A percentile compares a stretch with the other conserved stretches of the same genome.
phyloP scores from a whole-genome alignment of 2,888 invertebrate species.

The Meloe dianella region DNA sequence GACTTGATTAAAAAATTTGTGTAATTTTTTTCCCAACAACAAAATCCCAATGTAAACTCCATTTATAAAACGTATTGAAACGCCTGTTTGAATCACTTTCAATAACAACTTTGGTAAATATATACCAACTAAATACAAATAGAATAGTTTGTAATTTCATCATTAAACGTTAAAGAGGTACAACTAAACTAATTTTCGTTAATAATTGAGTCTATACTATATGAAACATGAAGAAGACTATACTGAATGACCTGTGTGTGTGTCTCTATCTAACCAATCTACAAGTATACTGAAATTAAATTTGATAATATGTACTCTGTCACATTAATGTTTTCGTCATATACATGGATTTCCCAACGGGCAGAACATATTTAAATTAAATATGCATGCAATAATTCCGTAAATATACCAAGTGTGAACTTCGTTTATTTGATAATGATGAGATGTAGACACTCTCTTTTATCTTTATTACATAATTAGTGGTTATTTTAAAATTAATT shows the following conservation, averaged over 20 bases:
- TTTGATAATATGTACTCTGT: conserved; percentile 37
- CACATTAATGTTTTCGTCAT: conserved; percentile 27
- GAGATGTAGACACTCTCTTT: not conserved
- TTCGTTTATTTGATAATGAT: not conserved
- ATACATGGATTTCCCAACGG: conserved; percentile 30
- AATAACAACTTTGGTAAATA: not conserved
- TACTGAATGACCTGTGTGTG: not conserved
- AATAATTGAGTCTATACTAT: not conserved
- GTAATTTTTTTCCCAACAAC: not conserved
- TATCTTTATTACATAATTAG: not conserved
- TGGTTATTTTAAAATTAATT: not conserved
- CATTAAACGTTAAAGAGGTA: not conserved
- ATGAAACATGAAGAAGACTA: not conserved
- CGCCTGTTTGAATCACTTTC: not conserved
- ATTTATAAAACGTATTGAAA: not conserved
- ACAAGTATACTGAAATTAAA: conserved; percentile 42
- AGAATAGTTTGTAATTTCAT: not conserved
- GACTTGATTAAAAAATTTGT: not conserved
- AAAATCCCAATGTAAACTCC: not conserved
- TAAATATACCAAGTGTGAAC: not conserved
- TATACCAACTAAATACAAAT: not conserved
- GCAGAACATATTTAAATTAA: conserved; percentile 30
- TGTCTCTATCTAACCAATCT: conserved; percentile 14
- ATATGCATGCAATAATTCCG: conserved; percentile 21
- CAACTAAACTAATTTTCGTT: not conserved